These are phyloP conservation scores for Dinothrombium tinctorium DNA, from an alignment of 1,140 invertebrate species.

Conservation along the genomic window DNA sequence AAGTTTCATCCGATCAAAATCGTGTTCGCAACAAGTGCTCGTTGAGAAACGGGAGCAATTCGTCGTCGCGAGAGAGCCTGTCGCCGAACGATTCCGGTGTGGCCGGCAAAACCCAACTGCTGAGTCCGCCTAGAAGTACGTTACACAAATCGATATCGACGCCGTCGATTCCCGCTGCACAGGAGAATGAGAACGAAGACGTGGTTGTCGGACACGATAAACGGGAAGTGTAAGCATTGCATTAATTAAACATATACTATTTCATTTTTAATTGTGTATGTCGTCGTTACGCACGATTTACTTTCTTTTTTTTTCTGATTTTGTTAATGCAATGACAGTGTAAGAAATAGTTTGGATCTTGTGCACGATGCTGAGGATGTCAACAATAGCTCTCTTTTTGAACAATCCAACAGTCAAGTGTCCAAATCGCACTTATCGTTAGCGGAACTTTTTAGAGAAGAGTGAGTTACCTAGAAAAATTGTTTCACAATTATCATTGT, in stretches of 20 bases:
- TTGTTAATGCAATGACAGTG: conserved; percentile 14
- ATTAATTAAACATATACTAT: conserved; percentile 5
- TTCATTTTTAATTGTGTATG: conserved; percentile 1
- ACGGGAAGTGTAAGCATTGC: conserved; percentile 19
- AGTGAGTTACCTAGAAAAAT: conserved; percentile 6
- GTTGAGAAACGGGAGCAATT: conserved; percentile 3
- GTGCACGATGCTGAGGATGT: not conserved
- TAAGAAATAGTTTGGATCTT: conserved; percentile 15
- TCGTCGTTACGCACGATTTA: too few relatives aligned
- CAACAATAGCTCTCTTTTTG: not conserved
- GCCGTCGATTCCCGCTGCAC: conserved; percentile 51
- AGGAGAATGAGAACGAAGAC: conserved; percentile 25
- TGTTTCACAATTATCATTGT: conserved; percentile 1
- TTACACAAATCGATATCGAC: conserved; percentile 74
- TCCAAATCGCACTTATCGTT: too few relatives aligned
- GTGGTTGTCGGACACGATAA: conserved; percentile 18
- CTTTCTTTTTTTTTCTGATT: conserved; percentile 3
- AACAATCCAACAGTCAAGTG: not conserved
- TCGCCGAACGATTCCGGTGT: conserved; percentile 22
- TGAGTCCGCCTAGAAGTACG: conserved; percentile 33
- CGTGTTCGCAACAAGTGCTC: conserved; percentile 11
- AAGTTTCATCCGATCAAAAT: not conserved
- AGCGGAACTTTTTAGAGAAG: too few relatives aligned
- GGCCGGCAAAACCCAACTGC: not conserved
- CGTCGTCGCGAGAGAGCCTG: conserved; percentile 19